Evolutionary conservation across 2,797 vertebrate species (phyloP).

Genomic region (Xenopus petersii): DNA sequence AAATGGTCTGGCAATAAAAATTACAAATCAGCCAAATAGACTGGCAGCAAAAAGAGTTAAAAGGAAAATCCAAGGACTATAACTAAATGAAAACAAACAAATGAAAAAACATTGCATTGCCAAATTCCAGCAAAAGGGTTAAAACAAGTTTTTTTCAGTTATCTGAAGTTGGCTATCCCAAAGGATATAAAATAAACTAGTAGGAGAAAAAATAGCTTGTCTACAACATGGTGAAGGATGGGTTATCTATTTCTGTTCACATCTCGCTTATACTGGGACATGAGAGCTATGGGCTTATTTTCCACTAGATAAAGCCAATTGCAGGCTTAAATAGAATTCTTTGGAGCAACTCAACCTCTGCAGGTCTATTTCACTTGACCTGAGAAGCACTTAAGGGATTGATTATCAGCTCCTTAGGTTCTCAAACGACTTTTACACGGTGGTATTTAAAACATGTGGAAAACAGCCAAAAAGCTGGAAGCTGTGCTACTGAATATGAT

Average conservation of each 20-base stretch:
- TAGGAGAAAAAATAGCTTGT: not conserved
- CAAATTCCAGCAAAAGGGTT: too few species aligned
- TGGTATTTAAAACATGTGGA: slow-evolving; percentile 30
- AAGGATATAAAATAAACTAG: not conserved
- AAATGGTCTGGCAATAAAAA: too few species aligned
- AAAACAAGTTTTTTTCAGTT: too few species aligned
- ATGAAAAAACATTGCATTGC: too few species aligned
- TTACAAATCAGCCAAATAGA: too few species aligned
- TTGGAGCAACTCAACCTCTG: slow-evolving; percentile 22
- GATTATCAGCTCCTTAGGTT: slow-evolving; percentile 40
- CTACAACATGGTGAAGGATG: not conserved
- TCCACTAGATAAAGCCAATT: slow-evolving; percentile 27
- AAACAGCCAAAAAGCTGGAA: slow-evolving; percentile 14
- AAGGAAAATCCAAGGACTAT: too few species aligned
- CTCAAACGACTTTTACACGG: slow-evolving; percentile 24
- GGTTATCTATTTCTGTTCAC: slow-evolving; percentile 21
- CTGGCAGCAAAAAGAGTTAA: too few species aligned
- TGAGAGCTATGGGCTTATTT: slow-evolving; percentile 4
- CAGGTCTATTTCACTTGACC: slow-evolving; percentile 42
- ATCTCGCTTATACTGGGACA: slow-evolving; percentile 15
- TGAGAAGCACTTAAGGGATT: slow-evolving; percentile 28
- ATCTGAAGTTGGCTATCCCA: too few species aligned
- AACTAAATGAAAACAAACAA: too few species aligned
- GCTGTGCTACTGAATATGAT: slow-evolving; percentile 16
- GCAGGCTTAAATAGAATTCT: slow-evolving; percentile 5